These are phyloP conservation scores for Zeuzera pyrina DNA, from an alignment of 2,888 invertebrate species.

Conservation along the genomic window DNA sequence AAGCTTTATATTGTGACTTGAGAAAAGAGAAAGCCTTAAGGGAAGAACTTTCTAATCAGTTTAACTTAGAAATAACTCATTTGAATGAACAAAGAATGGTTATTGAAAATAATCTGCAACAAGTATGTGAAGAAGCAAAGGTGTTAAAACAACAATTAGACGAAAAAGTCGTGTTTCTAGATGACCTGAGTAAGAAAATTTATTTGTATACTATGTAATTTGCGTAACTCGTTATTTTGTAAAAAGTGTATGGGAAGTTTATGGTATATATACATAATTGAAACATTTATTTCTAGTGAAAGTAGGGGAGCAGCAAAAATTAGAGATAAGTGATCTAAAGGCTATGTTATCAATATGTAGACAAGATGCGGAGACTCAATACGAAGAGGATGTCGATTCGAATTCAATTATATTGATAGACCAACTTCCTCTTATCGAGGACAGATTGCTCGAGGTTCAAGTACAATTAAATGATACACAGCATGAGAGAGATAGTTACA, in stretches of 20 bases:
- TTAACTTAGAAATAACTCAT: conserved; percentile 26
- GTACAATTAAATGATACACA: conserved; percentile 64
- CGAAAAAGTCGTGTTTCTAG: too few species aligned
- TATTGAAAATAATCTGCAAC: conserved; percentile 26
- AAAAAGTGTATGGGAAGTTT: too few species aligned
- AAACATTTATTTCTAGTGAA: conserved; percentile 37
- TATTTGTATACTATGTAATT: too few species aligned
- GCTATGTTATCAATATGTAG: conserved; percentile 48
- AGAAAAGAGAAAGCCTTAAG: conserved; percentile 35
- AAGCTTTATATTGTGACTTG: conserved; percentile 35
- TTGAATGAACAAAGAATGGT: conserved; percentile 22
- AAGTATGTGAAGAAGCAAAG: conserved; percentile 14
- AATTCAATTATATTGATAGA: conserved; percentile 32
- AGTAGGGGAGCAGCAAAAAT: conserved; percentile 54
- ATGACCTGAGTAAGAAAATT: too few species aligned
- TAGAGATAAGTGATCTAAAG: conserved; percentile 47
- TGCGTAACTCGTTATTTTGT: too few species aligned
- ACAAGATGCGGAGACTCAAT: conserved; percentile 26
- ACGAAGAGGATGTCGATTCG: conserved; percentile 22
- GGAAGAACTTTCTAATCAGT: conserved; percentile 29
- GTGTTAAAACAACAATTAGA: conserved; percentile 26
- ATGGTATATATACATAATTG: too few species aligned
- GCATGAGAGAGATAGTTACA: conserved; percentile 63
- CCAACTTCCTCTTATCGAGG: conserved; percentile 69
- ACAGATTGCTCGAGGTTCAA: conserved; percentile 61